A percentile compares a stretch with the other conserved stretches of the same genome.
Conservation (phyloP, 2,888 invertebrate species). For the Ophonus ardosiacus region DNA sequence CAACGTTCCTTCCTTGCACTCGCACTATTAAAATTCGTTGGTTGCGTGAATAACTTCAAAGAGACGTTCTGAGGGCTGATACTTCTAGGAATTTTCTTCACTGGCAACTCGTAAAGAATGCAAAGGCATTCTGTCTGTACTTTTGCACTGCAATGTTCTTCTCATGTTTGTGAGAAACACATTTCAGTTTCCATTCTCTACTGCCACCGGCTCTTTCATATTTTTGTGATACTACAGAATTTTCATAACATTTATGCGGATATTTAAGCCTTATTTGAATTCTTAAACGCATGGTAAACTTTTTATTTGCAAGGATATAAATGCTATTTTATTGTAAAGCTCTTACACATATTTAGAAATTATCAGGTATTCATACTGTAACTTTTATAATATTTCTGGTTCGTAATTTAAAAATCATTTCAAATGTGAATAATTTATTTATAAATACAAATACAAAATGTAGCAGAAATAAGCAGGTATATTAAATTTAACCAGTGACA, state of each 20-base stretch:
- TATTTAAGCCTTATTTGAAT: slow-evolving; percentile 37
- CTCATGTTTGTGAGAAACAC: slow-evolving; percentile 18
- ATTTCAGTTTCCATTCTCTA: slow-evolving; percentile 8
- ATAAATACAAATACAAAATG: too few species aligned
- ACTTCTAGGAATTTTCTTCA: slow-evolving; percentile 43
- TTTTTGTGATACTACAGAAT: slow-evolving; percentile 36
- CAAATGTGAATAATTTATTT: too few species aligned
- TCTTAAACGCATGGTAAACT: slow-evolving; percentile 3
- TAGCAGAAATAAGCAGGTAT: too few species aligned
- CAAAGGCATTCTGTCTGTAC: slow-evolving; percentile 49
- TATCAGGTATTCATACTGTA: too few species aligned
- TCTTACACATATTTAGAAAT: not conserved
- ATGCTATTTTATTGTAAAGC: not conserved
- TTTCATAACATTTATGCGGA: slow-evolving; percentile 45
- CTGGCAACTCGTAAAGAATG: slow-evolving; percentile 45
- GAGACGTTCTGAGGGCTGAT: slow-evolving; percentile 19
- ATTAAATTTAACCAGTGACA: too few species aligned
- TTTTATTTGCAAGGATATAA: not conserved
- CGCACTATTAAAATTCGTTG: slow-evolving; percentile 54
- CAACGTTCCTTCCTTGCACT: not conserved
- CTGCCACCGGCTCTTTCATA: slow-evolving; percentile 36
- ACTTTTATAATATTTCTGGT: too few species aligned
- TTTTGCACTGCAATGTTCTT: slow-evolving; percentile 20
- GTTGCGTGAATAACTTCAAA: slow-evolving; percentile 55
- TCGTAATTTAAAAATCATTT: too few species aligned